Evolutionary conservation across 2,113 vertebrate genomes (phyloP), one percentile per base, ranked within the genome.

Genomic region (Mastomys coucha): DNA sequence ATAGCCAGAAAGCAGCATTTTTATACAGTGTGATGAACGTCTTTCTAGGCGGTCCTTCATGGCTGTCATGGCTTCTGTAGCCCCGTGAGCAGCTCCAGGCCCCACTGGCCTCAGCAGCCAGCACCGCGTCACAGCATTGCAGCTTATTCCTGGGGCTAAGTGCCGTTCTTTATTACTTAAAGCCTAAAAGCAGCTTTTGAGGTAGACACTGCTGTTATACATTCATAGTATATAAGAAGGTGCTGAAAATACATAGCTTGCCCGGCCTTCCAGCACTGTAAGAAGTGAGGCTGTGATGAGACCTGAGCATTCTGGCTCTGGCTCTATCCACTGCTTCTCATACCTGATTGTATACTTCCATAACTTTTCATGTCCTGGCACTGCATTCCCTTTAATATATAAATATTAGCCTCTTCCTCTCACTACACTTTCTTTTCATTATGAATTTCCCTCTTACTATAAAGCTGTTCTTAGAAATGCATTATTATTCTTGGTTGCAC

Each of bases 121-220:
- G 60, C 45, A 20, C 19, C 53, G 0, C 13, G 13, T 36, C 9
- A 45, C 1, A 28, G 4, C 5, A 39, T 11, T 51, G 42, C 4
- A 11, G 36, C 69, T 95, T 89, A 49, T 63, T 33, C 19, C n/a
- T 87, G 19, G 45, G 87, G 45, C 45, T 53, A 94, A n/a, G 13
- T 82, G 56, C 51, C n/a, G 73, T 7, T 88, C 78, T 86, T 69
- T 67, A 31, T 73, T 78, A 84, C 73, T 82, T 20, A 63, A 93
- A 78, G 49, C 65, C 58, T 95, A 4, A 85, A 39, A 93, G 88
- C 88, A 78, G n/a, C 84, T 91, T 81, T 89, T 87, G 72, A 81
- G 88, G 81, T 86, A 69, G 49, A 65, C 36, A 67, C 75, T 85
- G 33, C 93, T 86, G 78, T 87, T n/a, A 7, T 81, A 36, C 39